A percentile compares a stretch with the other conserved stretches of the same genome.
Conservation (phyloP, 1,140 invertebrate genomes). For the Nymphalis io region DNA sequence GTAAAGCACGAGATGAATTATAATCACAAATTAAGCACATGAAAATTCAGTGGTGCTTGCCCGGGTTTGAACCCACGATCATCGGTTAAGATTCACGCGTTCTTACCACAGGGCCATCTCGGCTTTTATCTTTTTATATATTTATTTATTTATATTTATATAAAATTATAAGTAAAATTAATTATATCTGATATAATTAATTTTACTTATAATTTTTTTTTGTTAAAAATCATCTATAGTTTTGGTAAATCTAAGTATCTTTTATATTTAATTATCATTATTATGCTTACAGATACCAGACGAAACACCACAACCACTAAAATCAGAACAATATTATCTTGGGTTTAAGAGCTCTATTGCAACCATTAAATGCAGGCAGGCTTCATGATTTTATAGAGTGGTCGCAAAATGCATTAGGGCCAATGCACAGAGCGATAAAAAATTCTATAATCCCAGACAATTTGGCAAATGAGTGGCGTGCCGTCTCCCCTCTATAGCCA, state of each 20-base stretch:
- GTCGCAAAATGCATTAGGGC: constrained; percentile 35
- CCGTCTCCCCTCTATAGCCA: constrained; percentile 41
- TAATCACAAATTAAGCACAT: no score
- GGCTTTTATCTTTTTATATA: no score
- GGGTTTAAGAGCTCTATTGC: constrained; percentile 2
- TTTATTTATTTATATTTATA: neutral
- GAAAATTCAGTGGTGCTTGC: no score
- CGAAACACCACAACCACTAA: neutral
- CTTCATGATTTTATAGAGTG: constrained; percentile 35
- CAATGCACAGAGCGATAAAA: constrained; percentile 52
- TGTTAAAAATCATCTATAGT: no score
- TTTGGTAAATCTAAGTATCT: no score
- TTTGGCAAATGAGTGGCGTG: constrained; percentile 69
- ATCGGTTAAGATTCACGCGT: no score
- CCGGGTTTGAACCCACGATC: no score
- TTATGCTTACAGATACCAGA: no score
- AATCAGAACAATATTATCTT: neutral
- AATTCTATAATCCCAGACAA: constrained; percentile 66
- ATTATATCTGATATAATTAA: no score
- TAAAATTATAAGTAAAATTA: neutral
- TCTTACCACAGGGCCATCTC: no score
- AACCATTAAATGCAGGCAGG: constrained; percentile 30
- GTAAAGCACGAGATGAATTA: no score
- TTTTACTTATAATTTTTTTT: neutral
- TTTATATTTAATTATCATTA: no score